Base-by-base conservation (phyloP, 1,140 invertebrate species). In the Pentalonia nigronervosa region DNA sequence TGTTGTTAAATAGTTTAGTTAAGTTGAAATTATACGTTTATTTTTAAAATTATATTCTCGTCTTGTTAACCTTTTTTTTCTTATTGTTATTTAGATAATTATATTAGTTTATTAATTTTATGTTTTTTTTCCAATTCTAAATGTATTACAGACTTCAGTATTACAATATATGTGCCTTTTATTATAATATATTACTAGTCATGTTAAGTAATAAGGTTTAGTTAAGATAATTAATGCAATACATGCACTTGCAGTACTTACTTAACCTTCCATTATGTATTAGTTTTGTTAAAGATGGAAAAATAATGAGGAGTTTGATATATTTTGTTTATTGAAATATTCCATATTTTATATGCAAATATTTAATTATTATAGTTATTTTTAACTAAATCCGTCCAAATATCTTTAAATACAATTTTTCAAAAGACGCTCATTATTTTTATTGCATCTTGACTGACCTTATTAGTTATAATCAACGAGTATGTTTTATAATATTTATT, bases 101-200 rank as follows among this genome's bases (percentile, higher is more conserved):
- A 81, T 91, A 91, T 81, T 36, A 81, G 30, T 48, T 91, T 48
- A 90, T 67, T 90, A 23, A 56, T 90, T 60, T 25, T 60, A 45
- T 90, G 21, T 36, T 67, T 60, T 1, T n/a, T 67, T 41, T n/a
- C 47, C 60, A 76, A 21, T 14, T 67, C 60, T 91, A 47, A 81
- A 50, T 84, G 67, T 84, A n/a, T 60, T 56, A 53, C 30, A 50
- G 47, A n/a, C 41, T 60, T 23, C 30, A 50, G 86, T 47, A 48
- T 87, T 36, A 36, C n/a, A 89, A 23, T 91, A 84, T 84, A 53
- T 84, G 91, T 92, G 91, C 91, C 91, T 92, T 84, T 83, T 92
- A 84, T 92, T 76, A 50, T 41, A 56, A 21, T 92, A 36, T 92
- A 50, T 41, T 84, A 92, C 91, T 92, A 92, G 91, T 92, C 91